Conservation (phyloP, 2,797 vertebrate species). For the Centropyge bicolor region DNA sequence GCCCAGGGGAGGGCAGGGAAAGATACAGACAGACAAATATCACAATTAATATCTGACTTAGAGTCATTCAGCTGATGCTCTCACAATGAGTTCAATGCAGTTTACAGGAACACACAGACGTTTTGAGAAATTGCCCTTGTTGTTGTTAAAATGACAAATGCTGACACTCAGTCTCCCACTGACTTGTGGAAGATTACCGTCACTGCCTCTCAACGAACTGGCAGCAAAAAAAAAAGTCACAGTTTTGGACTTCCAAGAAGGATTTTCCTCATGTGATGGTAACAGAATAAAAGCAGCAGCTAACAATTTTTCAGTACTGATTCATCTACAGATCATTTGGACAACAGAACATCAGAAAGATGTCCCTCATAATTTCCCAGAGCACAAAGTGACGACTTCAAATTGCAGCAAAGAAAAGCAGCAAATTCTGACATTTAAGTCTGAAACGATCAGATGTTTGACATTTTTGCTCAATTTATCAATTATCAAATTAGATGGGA, state of each 20-base stretch:
- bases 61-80: constrained; percentile 52
- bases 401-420: not conserved
- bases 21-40: constrained; percentile 32
- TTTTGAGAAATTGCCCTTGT: constrained; percentile 29
- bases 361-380: not conserved
- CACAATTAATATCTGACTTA: constrained; percentile 42
- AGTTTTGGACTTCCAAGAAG: not conserved
- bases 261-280: not conserved
- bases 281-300: not conserved
- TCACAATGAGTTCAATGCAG: constrained; percentile 51
- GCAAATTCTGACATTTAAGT: not conserved
- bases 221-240: not conserved
- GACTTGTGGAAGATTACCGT: not conserved
- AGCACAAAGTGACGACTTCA: no score
- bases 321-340: not conserved
- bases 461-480: not conserved
- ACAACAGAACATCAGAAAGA: not conserved
- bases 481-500: not conserved
- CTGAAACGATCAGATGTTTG: not conserved
- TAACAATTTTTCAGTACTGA: not conserved
- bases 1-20: not conserved
- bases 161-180: no score
- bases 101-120: constrained; percentile 52
- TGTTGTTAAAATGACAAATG: constrained; percentile 13
- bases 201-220: not conserved